Conservation (phyloP, 2,888 invertebrate genomes). For the Chloromyia formosa region DNA sequence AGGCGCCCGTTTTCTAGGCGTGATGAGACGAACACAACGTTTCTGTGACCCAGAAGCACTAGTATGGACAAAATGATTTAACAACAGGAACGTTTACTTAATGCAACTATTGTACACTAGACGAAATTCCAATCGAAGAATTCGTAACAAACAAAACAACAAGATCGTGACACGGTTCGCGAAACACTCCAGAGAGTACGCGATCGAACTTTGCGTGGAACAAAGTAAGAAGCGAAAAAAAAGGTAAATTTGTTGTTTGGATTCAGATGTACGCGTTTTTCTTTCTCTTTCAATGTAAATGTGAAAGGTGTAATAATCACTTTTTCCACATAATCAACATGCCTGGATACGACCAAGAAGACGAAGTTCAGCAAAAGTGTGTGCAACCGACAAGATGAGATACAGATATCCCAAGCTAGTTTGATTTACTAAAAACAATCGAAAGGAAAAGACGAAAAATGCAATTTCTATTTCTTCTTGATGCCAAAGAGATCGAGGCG, state of each 20-base stretch:
- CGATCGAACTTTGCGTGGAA: neutral
- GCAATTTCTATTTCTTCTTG: conserved; percentile 38
- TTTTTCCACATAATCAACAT: conserved; percentile 24
- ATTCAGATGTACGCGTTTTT: no score
- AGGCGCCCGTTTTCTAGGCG: no score
- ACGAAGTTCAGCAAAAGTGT: neutral
- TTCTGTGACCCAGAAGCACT: neutral
- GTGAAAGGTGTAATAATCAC: conserved; percentile 36
- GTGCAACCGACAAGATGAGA: no score
- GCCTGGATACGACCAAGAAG: neutral
- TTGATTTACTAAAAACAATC: conserved; percentile 1
- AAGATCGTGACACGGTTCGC: conserved; percentile 12
- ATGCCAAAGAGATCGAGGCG: neutral
- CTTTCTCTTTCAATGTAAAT: conserved; percentile 6
- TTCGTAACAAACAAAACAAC: conserved; percentile 19
- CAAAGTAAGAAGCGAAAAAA: conserved; percentile 7
- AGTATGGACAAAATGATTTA: neutral
- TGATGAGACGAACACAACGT: neutral
- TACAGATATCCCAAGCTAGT: no score
- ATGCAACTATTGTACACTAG: neutral
- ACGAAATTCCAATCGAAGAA: neutral
- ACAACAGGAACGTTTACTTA: neutral
- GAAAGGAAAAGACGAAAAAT: conserved; percentile 26
- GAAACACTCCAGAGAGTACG: no score
- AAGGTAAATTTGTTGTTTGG: neutral